Conservation (phyloP, 2,888 invertebrate species). For the Taenaris catops region DNA sequence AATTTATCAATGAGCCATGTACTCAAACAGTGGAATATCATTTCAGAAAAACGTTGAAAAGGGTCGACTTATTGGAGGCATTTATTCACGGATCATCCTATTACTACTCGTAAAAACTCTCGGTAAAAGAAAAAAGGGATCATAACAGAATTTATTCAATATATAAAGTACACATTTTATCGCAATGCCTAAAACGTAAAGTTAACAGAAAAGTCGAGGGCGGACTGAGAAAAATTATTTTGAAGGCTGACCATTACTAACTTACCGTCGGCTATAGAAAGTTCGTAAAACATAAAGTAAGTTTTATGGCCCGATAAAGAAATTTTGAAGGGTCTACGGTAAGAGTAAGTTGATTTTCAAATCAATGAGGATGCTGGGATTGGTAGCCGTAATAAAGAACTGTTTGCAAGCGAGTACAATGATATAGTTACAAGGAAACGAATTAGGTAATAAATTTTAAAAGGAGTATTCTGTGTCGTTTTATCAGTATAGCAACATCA, state of each 20-base stretch:
- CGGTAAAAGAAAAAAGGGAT: constrained; percentile 62
- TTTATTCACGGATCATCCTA: constrained; percentile 64
- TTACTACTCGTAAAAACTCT: constrained; percentile 55
- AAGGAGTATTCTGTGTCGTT: too few species aligned
- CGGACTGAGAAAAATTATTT: constrained; percentile 66
- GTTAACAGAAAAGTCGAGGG: constrained; percentile 50
- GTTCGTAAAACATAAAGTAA: constrained; percentile 64
- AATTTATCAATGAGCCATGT: constrained; percentile 8
- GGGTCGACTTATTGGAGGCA: constrained; percentile 59
- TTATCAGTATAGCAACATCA: too few species aligned
- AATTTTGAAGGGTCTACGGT: constrained; percentile 61
- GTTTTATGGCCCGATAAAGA: constrained; percentile 73
- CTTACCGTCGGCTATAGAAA: constrained; percentile 61
- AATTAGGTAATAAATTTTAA: too few species aligned
- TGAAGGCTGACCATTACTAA: constrained; percentile 68
- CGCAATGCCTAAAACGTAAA: constrained; percentile 49
- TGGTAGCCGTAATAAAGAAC: constrained; percentile 2
- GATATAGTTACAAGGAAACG: too few species aligned
- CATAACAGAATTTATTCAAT: constrained; percentile 68
- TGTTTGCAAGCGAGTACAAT: neutral
- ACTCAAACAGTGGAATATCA: constrained; percentile 15
- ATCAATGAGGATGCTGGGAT: constrained; percentile 29
- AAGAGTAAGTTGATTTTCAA: constrained; percentile 35
- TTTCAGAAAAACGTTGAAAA: constrained; percentile 36
- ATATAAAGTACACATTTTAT: constrained; percentile 61